Percentiles rank a stretch among this genome's conserved stretches.
These are phyloP conservation scores for Alosa sapidissima DNA, from an alignment of 2,797 vertebrate genomes.

Conservation along the genomic window DNA sequence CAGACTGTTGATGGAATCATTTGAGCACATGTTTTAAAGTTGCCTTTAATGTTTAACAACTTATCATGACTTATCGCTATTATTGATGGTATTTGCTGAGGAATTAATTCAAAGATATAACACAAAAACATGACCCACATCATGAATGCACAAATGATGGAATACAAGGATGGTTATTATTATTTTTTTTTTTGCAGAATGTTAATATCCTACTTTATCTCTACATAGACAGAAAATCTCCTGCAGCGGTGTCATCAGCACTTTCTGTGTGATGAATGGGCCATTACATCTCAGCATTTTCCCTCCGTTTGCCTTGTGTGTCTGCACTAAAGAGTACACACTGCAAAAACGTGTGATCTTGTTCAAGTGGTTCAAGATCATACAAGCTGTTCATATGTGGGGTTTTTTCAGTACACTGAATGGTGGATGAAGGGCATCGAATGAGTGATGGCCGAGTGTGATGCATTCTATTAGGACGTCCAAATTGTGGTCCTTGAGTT, in stretches of 20 bases:
- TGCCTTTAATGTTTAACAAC: too few species aligned
- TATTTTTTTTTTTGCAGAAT: not conserved
- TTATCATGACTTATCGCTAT: too few species aligned
- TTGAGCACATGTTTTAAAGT: too few species aligned
- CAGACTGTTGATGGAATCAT: too few species aligned
- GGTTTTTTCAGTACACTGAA: not conserved
- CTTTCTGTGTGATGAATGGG: constrained; percentile 6
- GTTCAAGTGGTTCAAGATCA: constrained; percentile 5
- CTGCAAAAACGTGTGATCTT: not conserved
- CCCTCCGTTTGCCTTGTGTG: not conserved
- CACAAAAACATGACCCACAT: not conserved
- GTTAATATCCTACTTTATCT: not conserved
- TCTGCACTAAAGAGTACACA: not conserved
- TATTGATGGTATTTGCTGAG: not conserved
- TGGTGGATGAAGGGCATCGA: not conserved
- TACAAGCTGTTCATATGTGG: not conserved
- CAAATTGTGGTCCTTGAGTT: not conserved
- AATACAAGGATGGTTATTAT: not conserved
- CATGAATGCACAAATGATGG: not conserved
- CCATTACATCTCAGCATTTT: constrained; percentile 18
- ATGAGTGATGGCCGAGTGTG: not conserved
- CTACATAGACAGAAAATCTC: not conserved
- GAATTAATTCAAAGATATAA: not conserved
- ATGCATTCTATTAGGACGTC: not conserved
- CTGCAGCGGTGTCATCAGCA: constrained; percentile 10